These are phyloP conservation scores for Drosophila kikkawai DNA, from an alignment of 1,140 invertebrate genomes.

Conservation along the genomic window DNA sequence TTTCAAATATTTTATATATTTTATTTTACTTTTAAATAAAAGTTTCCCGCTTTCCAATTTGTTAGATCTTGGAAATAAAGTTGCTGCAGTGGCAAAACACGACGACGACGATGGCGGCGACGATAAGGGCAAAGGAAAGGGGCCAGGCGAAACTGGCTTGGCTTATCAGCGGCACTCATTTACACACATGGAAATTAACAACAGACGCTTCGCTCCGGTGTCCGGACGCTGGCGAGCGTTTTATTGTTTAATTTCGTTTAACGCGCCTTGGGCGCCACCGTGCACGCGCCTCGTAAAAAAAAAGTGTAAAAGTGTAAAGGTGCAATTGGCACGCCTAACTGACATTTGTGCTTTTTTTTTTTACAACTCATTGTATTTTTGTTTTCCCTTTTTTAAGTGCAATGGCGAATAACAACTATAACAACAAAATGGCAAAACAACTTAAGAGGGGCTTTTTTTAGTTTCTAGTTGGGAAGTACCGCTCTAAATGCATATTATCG, in stretches of 20 bases:
- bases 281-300: slow-evolving; percentile 67
- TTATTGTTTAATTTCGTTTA: slow-evolving; percentile 73
- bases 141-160: slow-evolving; percentile 5
- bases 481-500: background rate
- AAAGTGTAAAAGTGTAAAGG: slow-evolving; percentile 51
- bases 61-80: slow-evolving; percentile 7
- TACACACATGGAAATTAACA: slow-evolving; percentile 48
- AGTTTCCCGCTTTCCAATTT: background rate
- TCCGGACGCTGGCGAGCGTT: slow-evolving; percentile 43
- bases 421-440: slow-evolving; percentile 11
- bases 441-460: background rate
- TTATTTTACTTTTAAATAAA: background rate
- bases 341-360: slow-evolving; percentile 41
- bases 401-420: slow-evolving; percentile 3
- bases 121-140: slow-evolving; percentile 19
- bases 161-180: slow-evolving; percentile 47
- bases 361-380: slow-evolving; percentile 22
- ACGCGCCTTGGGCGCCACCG: slow-evolving; percentile 66
- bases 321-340: slow-evolving; percentile 67
- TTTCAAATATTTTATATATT: too few relatives aligned
- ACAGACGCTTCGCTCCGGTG: slow-evolving; percentile 19
- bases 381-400: slow-evolving; percentile 18
- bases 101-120: slow-evolving; percentile 3
- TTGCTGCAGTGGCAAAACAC: slow-evolving; percentile 15
- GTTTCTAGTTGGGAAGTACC: background rate